phyloP scores from a whole-genome alignment of 2,888 invertebrate genomes.

The Chymomyza fuscimana region DNA sequence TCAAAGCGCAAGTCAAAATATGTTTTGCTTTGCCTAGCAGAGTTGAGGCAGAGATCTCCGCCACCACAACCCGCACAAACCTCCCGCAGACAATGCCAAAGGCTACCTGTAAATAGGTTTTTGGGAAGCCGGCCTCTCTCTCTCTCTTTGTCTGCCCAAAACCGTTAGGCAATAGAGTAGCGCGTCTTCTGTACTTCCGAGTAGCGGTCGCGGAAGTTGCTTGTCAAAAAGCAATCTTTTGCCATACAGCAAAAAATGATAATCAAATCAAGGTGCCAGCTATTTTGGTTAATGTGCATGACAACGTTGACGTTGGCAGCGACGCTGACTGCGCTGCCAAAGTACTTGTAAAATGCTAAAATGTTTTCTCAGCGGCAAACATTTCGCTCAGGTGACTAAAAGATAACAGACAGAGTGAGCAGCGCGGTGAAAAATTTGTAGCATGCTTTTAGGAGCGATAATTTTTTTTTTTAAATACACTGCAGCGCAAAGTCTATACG shows the following conservation, averaged over 20 bases:
- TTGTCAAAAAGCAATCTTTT: conserved; percentile 49
- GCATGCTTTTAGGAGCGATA: conserved; percentile 67
- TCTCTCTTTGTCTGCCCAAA: neutral
- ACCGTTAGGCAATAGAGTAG: neutral
- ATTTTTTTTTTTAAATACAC: conserved; percentile 30
- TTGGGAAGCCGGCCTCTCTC: neutral
- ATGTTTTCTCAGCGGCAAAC: conserved; percentile 51
- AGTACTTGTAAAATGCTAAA: conserved; percentile 39
- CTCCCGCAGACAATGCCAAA: neutral
- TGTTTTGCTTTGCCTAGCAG: conserved; percentile 45
- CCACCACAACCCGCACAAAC: neutral
- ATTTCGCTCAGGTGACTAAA: conserved; percentile 36
- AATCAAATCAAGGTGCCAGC: conserved; percentile 73
- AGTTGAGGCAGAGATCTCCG: neutral
- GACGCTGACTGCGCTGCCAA: neutral
- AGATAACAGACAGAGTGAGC: conserved; percentile 44
- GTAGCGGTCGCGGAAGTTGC: conserved; percentile 50
- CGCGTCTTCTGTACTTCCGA: neutral
- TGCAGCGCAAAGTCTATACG: neutral
- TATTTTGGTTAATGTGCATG: conserved; percentile 71
- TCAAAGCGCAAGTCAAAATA: conserved; percentile 66
- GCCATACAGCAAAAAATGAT: conserved; percentile 43
- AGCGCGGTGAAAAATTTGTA: conserved; percentile 36
- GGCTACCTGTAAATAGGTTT: conserved; percentile 3
- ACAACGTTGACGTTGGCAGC: conserved; percentile 30